Conservation (phyloP, 1,140 invertebrate species). For the Cotesia glomerata region DNA sequence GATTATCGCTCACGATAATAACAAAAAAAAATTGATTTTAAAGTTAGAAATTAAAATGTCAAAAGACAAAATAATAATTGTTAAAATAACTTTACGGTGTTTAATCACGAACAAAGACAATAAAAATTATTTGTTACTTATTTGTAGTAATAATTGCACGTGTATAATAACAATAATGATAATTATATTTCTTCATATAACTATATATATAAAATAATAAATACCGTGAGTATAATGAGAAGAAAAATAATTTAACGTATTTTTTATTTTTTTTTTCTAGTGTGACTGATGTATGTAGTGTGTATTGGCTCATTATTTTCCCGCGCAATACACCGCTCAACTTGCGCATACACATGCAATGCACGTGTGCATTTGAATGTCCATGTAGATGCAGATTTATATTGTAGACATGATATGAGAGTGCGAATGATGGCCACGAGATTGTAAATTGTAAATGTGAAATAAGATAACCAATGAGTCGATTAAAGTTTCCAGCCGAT, state of each 20-base stretch:
- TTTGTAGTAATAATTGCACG: neutral
- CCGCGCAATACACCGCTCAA: constrained; percentile 14
- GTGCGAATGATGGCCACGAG: neutral
- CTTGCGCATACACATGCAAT: neutral
- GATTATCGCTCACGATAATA: no score
- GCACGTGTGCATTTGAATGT: neutral
- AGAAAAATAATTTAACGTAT: constrained; percentile 1
- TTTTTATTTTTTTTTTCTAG: constrained; percentile 3
- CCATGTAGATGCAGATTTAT: neutral
- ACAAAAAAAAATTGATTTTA: no score
- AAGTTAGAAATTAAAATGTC: no score
- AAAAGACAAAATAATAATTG: no score
- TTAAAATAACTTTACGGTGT: neutral
- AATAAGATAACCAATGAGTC: no score
- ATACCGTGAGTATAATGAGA: neutral
- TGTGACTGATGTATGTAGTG: neutral
- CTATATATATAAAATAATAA: neutral
- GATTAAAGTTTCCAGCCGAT: no score
- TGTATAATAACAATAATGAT: neutral
- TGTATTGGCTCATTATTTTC: constrained; percentile 18
- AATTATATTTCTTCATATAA: neutral
- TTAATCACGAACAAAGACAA: neutral
- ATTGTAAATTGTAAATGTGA: no score
- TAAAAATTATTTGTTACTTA: neutral
- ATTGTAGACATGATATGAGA: no score